These are phyloP conservation scores for Sitodiplosis mosellana DNA, from an alignment of 1,140 invertebrate species.

Conservation along the genomic window DNA sequence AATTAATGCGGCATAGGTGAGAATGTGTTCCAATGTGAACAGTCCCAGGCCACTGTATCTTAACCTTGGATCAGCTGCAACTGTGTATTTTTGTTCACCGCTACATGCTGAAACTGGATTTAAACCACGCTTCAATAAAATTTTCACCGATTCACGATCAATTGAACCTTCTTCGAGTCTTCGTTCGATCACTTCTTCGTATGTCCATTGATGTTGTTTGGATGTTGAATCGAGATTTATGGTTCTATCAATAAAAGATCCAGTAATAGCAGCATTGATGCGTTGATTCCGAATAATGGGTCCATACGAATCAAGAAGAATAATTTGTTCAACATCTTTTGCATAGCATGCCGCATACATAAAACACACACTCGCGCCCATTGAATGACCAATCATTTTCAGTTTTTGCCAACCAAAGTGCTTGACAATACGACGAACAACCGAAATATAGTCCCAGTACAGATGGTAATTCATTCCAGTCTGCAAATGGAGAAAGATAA, in stretches of 20 bases:
- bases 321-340: slow-evolving; percentile 48
- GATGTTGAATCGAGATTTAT: slow-evolving; percentile 49
- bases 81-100: slow-evolving; percentile 32
- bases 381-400: slow-evolving; percentile 59
- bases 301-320: slow-evolving; percentile 57
- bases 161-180: slow-evolving; percentile 51
- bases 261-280: slow-evolving; percentile 32
- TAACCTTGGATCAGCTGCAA: slow-evolving; percentile 48
- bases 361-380: slow-evolving; percentile 62
- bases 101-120: slow-evolving; percentile 20
- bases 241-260: slow-evolving; percentile 40
- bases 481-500: slow-evolving; percentile 52
- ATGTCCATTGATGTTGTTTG: slow-evolving; percentile 43
- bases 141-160: slow-evolving; percentile 39
- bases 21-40: slow-evolving; percentile 46
- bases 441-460: slow-evolving; percentile 52
- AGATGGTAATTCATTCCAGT: slow-evolving; percentile 57
- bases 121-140: slow-evolving; percentile 57
- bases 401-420: slow-evolving; percentile 65
- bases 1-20: slow-evolving; percentile 46
- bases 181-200: slow-evolving; percentile 51
- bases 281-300: slow-evolving; percentile 40
- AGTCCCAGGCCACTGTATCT: slow-evolving; percentile 50
- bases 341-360: slow-evolving; percentile 61
- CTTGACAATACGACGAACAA: slow-evolving; percentile 53